Evolutionary conservation across 2,888 invertebrate species (phyloP), one percentile per base, ranked within the genome.

Genomic region (Drosophila affinis): DNA sequence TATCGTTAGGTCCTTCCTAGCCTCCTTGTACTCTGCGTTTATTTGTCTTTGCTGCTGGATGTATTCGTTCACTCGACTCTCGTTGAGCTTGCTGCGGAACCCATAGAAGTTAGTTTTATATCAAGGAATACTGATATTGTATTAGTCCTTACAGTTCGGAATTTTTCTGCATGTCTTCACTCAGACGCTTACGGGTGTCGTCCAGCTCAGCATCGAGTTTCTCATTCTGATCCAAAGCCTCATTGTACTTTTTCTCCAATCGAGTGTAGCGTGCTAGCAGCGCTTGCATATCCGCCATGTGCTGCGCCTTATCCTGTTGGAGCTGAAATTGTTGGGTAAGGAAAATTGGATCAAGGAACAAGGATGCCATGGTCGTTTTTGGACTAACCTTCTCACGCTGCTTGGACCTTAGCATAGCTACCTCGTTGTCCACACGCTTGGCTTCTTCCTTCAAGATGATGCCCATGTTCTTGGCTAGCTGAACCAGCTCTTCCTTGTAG

Each of bases 1-100:
- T 0, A 92, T 91, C 1, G 94, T 94, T 80, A 96, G 93, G 54
- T 94, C 94, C 62, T 94, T 92, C 32, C 95, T 93, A n/a, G 95
- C 94, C 39, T 93, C 92, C 84, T 94, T 94, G 94, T 95, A 96
- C 71, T 95, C 62, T 7, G 34, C 1, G 51, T 78, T 86, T 1
- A 86, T 52, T 68, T 81, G 52, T 86, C 82, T 59, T 53, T 79
- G 62, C 60, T 60, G 62, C 77, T 62, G 29, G 71, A 91, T 3
- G 59, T 61, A 80, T 6, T 71, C 57, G 29, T 83, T 76, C 21
- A 91, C 72, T 65, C 89, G 75, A 3, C 57, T 17, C 32, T 90
- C 88, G 21, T 81, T 81, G 3, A 89, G 62, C n/a, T 75, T 71
- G 45, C 75, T 75, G 7, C 87, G 79, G 9, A 14, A 14, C 29